phyloP scores from a whole-genome alignment of 2,113 vertebrate species.

The Clinocottus analis region DNA sequence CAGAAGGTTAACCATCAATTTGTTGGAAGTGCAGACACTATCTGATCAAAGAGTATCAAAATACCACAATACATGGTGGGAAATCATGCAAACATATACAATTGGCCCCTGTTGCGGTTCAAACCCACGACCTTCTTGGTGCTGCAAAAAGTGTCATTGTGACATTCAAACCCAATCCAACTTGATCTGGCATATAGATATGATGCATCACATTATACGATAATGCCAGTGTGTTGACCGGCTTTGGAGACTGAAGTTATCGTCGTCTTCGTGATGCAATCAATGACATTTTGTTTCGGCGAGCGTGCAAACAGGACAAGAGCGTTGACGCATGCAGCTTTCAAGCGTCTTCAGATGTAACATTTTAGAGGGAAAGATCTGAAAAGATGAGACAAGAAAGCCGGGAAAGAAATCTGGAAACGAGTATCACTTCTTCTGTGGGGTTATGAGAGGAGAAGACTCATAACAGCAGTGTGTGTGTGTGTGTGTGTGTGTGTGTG shows the following conservation, averaged over 20 bases:
- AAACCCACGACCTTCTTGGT: neutral
- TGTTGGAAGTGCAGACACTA: neutral
- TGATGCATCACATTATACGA: neutral
- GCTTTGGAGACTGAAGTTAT: neutral
- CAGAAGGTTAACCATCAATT: neutral
- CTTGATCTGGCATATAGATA: neutral
- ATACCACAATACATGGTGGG: neutral
- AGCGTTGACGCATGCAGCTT: no score
- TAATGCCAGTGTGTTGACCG: neutral
- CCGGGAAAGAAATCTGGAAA: neutral
- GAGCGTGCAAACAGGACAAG: neutral
- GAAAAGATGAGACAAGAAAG: neutral
- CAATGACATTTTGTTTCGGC: no score
- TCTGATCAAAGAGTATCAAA: neutral
- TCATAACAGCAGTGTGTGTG: neutral
- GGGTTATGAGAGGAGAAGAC: neutral
- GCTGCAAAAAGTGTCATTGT: neutral
- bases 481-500: slow-evolving; percentile 26
- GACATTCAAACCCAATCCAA: neutral
- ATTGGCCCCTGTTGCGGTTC: neutral
- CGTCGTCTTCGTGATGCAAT: neutral
- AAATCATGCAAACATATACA: neutral
- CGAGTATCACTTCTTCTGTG: neutral
- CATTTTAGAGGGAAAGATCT: neutral
- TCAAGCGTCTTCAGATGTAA: neutral